Base-by-base conservation (phyloP, 2,888 invertebrate genomes). In the Pheosia tremula region DNA sequence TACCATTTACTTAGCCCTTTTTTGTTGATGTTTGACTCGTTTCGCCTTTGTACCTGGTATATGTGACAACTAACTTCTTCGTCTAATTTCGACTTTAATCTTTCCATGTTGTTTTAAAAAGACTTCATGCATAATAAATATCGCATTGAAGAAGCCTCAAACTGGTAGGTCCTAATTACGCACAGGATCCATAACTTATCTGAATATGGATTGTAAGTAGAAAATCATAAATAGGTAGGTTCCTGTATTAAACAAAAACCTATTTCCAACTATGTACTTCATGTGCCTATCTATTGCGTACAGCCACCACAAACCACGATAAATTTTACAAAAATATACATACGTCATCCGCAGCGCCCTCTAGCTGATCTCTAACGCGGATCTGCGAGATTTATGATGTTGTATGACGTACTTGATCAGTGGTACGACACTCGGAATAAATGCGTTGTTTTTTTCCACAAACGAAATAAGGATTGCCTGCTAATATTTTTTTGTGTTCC, bases 381-480 rank as follows among this genome's bases (percentile, higher is more conserved):
- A 89, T 90, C 88, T 86, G 74, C 66, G 74, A 86, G 88, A 90
- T 91, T 90, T 91, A 91, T 88, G 83, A 82, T 74, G 71, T 72
- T 60, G 63, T 72, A 79, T 80, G 81, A 82, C 82, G 81, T 72
- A 72, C 77, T 72, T 79, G 80, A 84, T 83, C 75, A 78, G 69
- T 68, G 71, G 60, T 72, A 72, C 68, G 68, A 67, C 68, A 60
- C 10, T 43, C 43, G 13, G 36, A 37, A 57, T 53, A 13, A 39
- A 38, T 38, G 53, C 24, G 36, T 55, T 55, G n/a, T 39, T 39
- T 39, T 53, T 53, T 53, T 36, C 43, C 43, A 8, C 43, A 43
- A 43, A 43, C 9, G 43, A 2, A 10, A 8, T 9, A 43, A 9
- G 3, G 43, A 43, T 43, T 41, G 10, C 24, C 24, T 24, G 24